Percentiles rank a stretch among this genome's conserved stretches.
Evolutionary conservation across 1,140 invertebrate genomes (phyloP).

Genomic region (Campodea augens): DNA sequence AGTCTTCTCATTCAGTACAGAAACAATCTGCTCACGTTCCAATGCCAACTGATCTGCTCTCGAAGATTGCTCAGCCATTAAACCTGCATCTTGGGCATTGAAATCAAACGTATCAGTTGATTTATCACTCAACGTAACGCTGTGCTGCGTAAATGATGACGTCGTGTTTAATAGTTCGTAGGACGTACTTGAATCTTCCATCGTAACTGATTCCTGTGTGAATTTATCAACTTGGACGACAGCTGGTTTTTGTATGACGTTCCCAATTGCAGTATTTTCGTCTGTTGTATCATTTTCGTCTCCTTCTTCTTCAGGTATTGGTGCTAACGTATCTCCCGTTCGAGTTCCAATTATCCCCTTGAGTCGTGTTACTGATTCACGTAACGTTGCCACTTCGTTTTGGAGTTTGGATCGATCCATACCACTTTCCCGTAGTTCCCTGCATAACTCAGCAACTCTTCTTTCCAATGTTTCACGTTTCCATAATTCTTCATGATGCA

Average conservation of each 20-base stretch:
- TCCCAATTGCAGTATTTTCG: not conserved
- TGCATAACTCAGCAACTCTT: constrained; percentile 20
- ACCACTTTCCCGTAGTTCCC: constrained; percentile 20
- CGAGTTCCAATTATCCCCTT: not conserved
- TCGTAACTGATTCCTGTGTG: not conserved
- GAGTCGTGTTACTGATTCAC: not conserved
- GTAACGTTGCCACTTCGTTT: not conserved
- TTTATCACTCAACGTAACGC: not conserved
- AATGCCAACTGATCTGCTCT: no score
- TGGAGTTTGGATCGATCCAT: not conserved
- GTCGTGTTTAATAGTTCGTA: not conserved
- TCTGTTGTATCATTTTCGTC: not conserved
- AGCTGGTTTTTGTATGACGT: not conserved
- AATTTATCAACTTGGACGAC: no score
- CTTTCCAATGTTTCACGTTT: constrained; percentile 25
- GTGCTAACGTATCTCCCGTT: not conserved
- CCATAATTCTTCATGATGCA: constrained; percentile 22
- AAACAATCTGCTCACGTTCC: constrained; percentile 23
- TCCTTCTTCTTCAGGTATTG: not conserved
- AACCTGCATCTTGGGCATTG: not conserved
- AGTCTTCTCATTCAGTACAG: constrained; percentile 26
- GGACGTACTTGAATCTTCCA: not conserved
- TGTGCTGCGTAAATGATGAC: not conserved
- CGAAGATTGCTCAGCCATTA: not conserved
- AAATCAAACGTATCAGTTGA: not conserved